A percentile compares a stretch with the other conserved stretches of the same genome.
These are phyloP conservation scores for Aleiodes alternator DNA, from an alignment of 2,888 invertebrate species.

Conservation along the genomic window DNA sequence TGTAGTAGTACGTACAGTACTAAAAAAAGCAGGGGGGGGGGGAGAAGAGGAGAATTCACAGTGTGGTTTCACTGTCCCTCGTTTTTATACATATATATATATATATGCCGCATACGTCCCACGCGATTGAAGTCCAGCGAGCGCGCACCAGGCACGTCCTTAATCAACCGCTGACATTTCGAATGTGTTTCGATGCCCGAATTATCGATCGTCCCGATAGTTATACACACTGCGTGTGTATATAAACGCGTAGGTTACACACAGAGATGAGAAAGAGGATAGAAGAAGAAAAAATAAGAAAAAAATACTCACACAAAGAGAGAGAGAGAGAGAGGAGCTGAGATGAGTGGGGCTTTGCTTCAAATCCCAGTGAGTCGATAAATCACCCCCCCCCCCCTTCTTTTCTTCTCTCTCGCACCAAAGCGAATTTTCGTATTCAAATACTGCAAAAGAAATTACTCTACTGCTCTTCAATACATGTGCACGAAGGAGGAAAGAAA, in stretches of 20 bases:
- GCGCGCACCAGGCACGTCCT: constrained; percentile 44
- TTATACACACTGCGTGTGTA: constrained; percentile 27
- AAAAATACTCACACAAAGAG: not conserved
- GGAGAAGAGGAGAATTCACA: not conserved
- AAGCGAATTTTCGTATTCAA: constrained; percentile 11
- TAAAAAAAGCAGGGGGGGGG: constrained; percentile 2
- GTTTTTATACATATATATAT: too few relatives aligned
- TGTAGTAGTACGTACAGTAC: too few relatives aligned
- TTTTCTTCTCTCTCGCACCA: constrained; percentile 9
- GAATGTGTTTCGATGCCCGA: constrained; percentile 50
- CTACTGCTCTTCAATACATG: not conserved
- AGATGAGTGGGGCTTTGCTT: constrained; percentile 18
- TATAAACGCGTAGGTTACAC: constrained; percentile 26
- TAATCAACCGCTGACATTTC: constrained; percentile 50
- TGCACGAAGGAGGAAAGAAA: not conserved
- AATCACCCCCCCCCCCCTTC: constrained; percentile 32
- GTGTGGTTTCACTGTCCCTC: constrained; percentile 37
- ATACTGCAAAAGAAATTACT: not conserved
- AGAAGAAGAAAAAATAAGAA: constrained; percentile 1
- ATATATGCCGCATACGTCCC: constrained; percentile 46
- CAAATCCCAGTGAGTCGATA: constrained; percentile 42
- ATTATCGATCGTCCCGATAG: constrained; percentile 49
- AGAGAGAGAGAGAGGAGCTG: not conserved
- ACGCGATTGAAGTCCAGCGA: constrained; percentile 43
- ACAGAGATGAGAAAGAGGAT: constrained; percentile 8